These are phyloP conservation scores for Geophilus truncorum DNA, from an alignment of 2,888 invertebrate species.

Conservation along the genomic window DNA sequence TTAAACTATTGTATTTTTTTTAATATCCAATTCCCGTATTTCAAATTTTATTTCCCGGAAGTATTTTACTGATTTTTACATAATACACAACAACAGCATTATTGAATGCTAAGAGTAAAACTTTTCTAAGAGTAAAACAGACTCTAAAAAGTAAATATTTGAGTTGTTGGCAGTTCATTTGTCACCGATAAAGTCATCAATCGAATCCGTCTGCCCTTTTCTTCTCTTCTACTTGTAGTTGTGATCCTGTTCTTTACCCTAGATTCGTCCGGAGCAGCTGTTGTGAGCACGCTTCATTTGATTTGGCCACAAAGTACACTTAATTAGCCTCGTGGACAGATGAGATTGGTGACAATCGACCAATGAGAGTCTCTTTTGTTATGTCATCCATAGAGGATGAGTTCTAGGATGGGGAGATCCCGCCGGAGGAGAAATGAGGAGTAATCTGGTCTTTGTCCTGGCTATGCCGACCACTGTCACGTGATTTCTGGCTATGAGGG, in stretches of 20 bases:
- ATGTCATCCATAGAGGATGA: neutral
- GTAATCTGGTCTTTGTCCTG: neutral
- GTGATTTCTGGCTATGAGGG: neutral
- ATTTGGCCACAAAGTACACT: neutral
- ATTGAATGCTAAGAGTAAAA: too few species aligned
- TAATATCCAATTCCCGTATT: too few species aligned
- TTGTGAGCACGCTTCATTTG: neutral
- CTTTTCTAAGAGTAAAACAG: neutral
- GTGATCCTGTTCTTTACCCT: too few species aligned
- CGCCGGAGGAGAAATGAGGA: too few species aligned
- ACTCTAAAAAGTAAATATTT: neutral
- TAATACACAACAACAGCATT: too few species aligned
- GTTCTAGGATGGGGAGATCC: neutral
- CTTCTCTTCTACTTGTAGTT: too few species aligned
- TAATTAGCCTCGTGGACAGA: constrained; percentile 10
- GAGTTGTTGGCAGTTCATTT: neutral
- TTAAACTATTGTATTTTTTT: too few species aligned
- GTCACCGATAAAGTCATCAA: constrained; percentile 1
- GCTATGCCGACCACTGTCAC: neutral
- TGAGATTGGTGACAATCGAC: constrained; percentile 10
- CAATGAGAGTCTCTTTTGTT: neutral
- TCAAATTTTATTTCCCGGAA: too few species aligned
- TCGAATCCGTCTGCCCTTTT: too few species aligned
- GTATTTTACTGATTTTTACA: too few species aligned
- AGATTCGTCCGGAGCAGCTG: neutral